Conservation (phyloP, 2,797 vertebrate genomes). For the Heteromormyrus szaboi region DNA sequence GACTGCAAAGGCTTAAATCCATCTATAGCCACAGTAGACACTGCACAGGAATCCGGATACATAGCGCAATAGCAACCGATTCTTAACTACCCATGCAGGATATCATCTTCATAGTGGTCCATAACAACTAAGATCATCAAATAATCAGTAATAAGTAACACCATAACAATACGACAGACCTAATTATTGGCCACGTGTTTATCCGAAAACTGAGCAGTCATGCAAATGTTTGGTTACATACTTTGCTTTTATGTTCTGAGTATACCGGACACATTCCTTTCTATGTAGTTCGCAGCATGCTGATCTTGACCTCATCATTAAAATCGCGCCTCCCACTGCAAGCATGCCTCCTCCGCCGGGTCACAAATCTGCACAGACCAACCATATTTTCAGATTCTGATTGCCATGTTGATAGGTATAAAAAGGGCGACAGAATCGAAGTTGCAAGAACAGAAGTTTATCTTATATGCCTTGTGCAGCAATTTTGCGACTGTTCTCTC, state of each 20-base stretch:
- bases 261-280: background rate
- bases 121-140: background rate
- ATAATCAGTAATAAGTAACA: background rate
- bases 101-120: background rate
- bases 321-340: background rate
- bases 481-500: background rate
- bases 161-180: background rate
- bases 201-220: background rate
- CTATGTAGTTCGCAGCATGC: background rate
- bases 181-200: background rate
- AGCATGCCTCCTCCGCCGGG: background rate
- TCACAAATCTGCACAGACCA: background rate
- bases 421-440: background rate
- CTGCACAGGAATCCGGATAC: background rate
- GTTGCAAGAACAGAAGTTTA: background rate
- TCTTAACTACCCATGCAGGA: background rate
- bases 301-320: background rate
- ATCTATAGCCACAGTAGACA: background rate
- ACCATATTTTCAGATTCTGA: background rate
- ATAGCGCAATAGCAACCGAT: background rate
- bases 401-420: background rate
- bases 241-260: background rate
- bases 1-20: background rate
- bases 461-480: background rate
- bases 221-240: slow-evolving; percentile 7